Percentiles rank a stretch among this genome's conserved stretches.
Conservation (phyloP, 2,888 invertebrate genomes). For the Arrhopalites spinosus region DNA sequence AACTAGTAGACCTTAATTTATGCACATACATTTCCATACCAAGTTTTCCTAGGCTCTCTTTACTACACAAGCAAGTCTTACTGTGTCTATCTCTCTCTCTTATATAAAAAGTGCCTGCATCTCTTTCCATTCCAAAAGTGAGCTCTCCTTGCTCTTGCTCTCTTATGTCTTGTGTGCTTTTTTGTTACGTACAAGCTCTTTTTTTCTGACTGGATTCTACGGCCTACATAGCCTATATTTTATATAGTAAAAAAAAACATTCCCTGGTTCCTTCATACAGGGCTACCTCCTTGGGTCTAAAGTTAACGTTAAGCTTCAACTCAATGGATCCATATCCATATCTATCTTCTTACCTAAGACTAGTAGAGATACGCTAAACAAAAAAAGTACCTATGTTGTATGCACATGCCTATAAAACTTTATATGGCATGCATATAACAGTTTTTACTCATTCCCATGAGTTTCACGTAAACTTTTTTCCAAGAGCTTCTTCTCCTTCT, state of each 20-base stretch:
- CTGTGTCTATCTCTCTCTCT: no score
- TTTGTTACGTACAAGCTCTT: background rate
- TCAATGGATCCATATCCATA: background rate
- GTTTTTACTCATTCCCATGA: conserved; percentile 21
- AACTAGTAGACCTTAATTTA: conserved; percentile 51
- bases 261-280: no score
- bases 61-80: background rate
- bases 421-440: background rate
- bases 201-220: background rate
- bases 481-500: background rate
- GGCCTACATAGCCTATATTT: background rate
- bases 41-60: conserved; percentile 15
- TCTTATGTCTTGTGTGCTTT: no score
- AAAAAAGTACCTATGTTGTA: background rate
- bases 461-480: conserved; percentile 16
- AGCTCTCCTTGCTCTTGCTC: background rate
- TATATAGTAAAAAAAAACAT: no score
- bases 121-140: background rate
- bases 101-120: no score
- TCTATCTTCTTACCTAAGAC: background rate
- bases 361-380: background rate
- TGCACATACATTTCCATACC: conserved; percentile 56
- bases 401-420: background rate
- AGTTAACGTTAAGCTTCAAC: background rate
- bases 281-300: background rate